Base-by-base conservation (phyloP, 2,888 invertebrate genomes). In the Agriopis marginaria region DNA sequence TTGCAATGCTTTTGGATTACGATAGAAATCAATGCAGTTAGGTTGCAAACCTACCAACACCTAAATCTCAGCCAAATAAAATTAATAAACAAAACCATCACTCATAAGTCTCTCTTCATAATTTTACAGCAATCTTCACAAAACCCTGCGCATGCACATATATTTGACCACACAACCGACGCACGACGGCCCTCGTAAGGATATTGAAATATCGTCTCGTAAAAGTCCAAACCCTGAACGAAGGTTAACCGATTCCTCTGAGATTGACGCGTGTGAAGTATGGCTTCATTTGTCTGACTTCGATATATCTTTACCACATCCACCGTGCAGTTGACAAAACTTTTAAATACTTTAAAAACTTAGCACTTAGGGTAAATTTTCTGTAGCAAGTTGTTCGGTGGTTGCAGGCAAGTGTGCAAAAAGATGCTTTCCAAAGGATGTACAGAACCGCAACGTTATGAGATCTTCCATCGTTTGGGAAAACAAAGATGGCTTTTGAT, bases 181-280 rank as follows among this genome's bases (percentile, higher is more conserved):
- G 44, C n/a, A 5, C 59, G 63, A 70, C 54, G 59, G 66, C 77
- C 87, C 93, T 94, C 92, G 89, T 94, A 94, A 93, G 91, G 84
- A 93, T 92, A 93, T 92, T 94, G 93, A 94, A 93, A 92, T 93
- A 94, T 93, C 83, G 87, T 86, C 86, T 87, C 92, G 82, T 94
- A 94, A 93, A 94, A 68, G 90, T 89, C 90, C 81, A 82, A 86
- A 60, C 82, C 84, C 79, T 85, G 86, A 83, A 80, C 82, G 87
- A 89, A 87, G 79, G 86, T 86, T 89, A 90, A 92, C 91, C 88
- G 88, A 90, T 87, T 85, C 84, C 87, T 79, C 75, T 77, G 79
- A 87, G 88, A 90, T 88, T 89, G 90, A 89, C 87, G 81, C 77
- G 75, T 76, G 76, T 90, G 93, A 93, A 86, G 87, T 88, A 94